Conservation (phyloP, 2,888 invertebrate genomes). For the Dendrolimus pini region DNA sequence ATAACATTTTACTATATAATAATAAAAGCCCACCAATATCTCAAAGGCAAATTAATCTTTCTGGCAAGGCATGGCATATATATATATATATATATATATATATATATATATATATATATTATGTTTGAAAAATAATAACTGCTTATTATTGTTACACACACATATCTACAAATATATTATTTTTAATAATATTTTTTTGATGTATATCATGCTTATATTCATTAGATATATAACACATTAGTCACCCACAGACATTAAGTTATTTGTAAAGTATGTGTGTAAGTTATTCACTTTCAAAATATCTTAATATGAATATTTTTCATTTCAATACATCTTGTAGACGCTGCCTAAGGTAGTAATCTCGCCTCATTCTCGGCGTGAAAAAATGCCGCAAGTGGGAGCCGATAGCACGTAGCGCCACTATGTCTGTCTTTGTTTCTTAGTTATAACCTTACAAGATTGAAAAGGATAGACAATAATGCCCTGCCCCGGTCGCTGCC, state of each 20-base stretch:
- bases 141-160: too few species aligned
- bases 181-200: too few species aligned
- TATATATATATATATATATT: too few species aligned
- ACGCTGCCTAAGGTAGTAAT: constrained; percentile 69
- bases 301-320: too few species aligned
- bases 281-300: too few species aligned
- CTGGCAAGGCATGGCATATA: neutral
- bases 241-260: too few species aligned
- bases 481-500: constrained; percentile 74
- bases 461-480: constrained; percentile 41
- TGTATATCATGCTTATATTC: too few species aligned
- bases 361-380: constrained; percentile 81
- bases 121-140: too few species aligned
- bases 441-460: constrained; percentile 21
- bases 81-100: neutral
- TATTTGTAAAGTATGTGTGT: too few species aligned
- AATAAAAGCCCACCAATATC: too few species aligned
- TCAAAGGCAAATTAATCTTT: neutral
- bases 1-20: neutral
- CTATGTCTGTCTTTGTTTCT: constrained; percentile 52
- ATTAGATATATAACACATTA: too few species aligned
- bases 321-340: constrained; percentile 35
- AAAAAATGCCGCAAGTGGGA: constrained; percentile 80
- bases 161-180: too few species aligned
- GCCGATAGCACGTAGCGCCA: constrained; percentile 77